phyloP scores from a whole-genome alignment of 2,113 vertebrate genomes.

The Gobius niger region DNA sequence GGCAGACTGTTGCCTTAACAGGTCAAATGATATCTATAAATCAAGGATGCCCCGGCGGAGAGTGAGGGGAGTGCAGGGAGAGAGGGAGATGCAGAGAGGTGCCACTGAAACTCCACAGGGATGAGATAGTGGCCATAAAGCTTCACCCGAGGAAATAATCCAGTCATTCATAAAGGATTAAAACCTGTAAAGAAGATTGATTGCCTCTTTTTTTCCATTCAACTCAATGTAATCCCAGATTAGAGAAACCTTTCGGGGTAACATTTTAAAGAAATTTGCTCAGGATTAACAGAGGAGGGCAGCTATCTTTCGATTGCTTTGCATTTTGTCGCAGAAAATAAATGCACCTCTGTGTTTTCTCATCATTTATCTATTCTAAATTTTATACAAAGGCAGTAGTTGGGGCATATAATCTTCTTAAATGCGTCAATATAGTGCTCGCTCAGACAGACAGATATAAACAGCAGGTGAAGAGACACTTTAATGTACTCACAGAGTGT shows the following conservation, averaged over 20 bases:
- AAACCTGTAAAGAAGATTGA: slow-evolving; percentile 79
- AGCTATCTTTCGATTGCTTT: slow-evolving; percentile 50
- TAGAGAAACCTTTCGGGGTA: slow-evolving; percentile 68
- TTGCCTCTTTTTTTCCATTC: slow-evolving; percentile 74
- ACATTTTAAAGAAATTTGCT: slow-evolving; percentile 71
- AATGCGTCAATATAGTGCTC: background rate
- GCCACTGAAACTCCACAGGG: slow-evolving; percentile 63
- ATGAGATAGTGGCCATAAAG: slow-evolving; percentile 74
- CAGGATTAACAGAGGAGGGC: slow-evolving; percentile 53
- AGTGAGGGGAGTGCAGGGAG: slow-evolving; percentile 40
- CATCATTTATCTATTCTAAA: slow-evolving; percentile 1
- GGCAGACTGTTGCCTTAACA: slow-evolving; percentile 83
- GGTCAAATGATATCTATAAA: slow-evolving; percentile 84
- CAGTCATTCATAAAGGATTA: slow-evolving; percentile 81
- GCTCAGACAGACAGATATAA: slow-evolving; percentile 42
- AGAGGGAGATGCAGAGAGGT: slow-evolving; percentile 40
- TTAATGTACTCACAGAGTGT: slow-evolving; percentile 67
- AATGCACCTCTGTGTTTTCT: slow-evolving; percentile 9
- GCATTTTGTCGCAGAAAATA: slow-evolving; percentile 42
- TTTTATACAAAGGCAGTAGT: background rate
- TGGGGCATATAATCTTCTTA: background rate
- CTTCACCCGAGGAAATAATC: slow-evolving; percentile 77
- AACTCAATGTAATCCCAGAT: slow-evolving; percentile 76
- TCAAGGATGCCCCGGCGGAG: slow-evolving; percentile 71
- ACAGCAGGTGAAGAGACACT: slow-evolving; percentile 51